Evolutionary conservation across 2,888 invertebrate species (phyloP), one percentile per base, ranked within the genome.

Genomic region (Dromius quadrimaculatus): DNA sequence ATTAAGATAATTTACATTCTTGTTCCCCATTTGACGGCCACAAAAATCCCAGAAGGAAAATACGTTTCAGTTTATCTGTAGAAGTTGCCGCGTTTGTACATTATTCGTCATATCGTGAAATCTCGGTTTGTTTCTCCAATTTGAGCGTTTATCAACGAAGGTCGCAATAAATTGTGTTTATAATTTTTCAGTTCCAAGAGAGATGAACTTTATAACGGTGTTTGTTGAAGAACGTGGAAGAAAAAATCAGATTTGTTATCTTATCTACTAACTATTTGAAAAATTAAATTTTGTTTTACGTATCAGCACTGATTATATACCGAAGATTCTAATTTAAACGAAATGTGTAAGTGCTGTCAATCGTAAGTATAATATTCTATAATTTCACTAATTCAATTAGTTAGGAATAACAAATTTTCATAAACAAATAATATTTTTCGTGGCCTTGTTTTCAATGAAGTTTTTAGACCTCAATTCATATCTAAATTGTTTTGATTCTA

Each of bases 281-380:
- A 43, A 41, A 13, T 57, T 19, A 50, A 65, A 19, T 20, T 4
- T 13, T 13, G 62, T 23, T 62, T 41, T 41, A 20, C 23, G 19
- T 38, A 62, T 38, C 38, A 62, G 28, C 61, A 59, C 32, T 69
- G 69, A 69, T 45, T 69, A 19, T 17, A 13, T 28, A 13, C 20
- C 15, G 36, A 6, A 65, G 34, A 34, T 43, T 68, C 13, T 38
- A 20, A 34, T 19, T 59, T 22, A n/a, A 17, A 45, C 72, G 71
- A 77, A 71, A 80, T 86, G 76, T 87, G 86, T 83, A 87, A 86
- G 80, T 85, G 86, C 76, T 86, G 86, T 79, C 86, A 86, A 81
- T 84, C 85, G 86, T 87, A 76, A 85, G 86, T 85, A 79, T 70
- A 13, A 2, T 4, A 28, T 9, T 71, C 54, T 63, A 50, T 28